Base-by-base conservation (phyloP, 2,888 invertebrate species). In the Pardosa pseudoannulata region DNA sequence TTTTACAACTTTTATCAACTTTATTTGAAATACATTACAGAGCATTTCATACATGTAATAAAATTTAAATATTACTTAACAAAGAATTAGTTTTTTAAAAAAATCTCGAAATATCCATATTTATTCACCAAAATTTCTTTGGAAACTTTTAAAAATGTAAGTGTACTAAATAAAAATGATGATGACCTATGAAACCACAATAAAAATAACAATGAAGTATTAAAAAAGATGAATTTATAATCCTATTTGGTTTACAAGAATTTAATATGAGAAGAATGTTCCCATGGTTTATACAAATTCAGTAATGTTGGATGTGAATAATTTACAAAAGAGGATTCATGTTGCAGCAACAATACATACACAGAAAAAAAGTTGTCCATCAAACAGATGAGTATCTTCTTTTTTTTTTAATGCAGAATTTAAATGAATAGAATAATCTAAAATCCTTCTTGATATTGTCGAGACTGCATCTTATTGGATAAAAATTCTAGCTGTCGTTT, bases 361-460 rank as follows among this genome's bases (percentile, higher is more conserved):
- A 23, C 16, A 65, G n/a, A 65, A 31, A 65, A n/a, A 9, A 13
- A 23, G 29, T 65, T 65, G 19, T 23, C 74, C 65, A 50, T 19
- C 70, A 80, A 41, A 36, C 39, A 39, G 11, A 83, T 83, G 78
- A 72, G 67, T 72, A n/a, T n/a, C 39, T 71, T 46, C 29, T 29
- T 46, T n/a, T n/a, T n/a, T n/a, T n/a, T 41, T 36, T 39, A 64
- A 81, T 64, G 62, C 50, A 67, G 31, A 62, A 27, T 65, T 50
- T 39, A 56, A 6, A 23, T 67, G 16, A 41, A 81, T 31, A 62
- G 23, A 23, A 23, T 56, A 29, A 13, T 19, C 88, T 79, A 97
- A 93, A 96, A 97, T 83, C 96, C 96, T 92, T 97, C 96, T 92
- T 97, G 96, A 92, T 94, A 97, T 89, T 95, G 95, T 91, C 96